Base-by-base conservation (phyloP, 2,113 vertebrate genomes). In the Pangasianodon gigas region DNA sequence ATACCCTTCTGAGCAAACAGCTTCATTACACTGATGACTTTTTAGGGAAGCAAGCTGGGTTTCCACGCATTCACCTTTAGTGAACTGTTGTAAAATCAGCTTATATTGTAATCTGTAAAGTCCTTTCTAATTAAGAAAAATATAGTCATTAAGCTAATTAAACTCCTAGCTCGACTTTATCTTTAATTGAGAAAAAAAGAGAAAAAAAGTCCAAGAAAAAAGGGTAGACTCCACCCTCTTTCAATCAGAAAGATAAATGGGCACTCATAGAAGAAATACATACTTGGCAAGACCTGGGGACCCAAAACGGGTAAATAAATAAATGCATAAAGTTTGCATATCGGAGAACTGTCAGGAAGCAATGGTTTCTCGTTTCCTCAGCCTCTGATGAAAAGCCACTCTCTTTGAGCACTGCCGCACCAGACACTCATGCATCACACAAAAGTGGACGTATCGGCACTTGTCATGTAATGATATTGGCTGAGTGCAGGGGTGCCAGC, bases 401-500 rank as follows among this genome's bases (percentile, higher is more conserved):
- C 93, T 95, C 93, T 91, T 92, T 88, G 89, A 93, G 86, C 89
- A 88, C 91, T 91, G 81, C 85, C 90, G 67, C 77, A 46, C 87
- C 93, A 91, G 91, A 86, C 77, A 90, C 91, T 92, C 88, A 94
- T 96, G 93, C 94, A 96, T 96, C 96, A 96, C 89, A 83, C 88
- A 79, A 89, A 74, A 94, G 90, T 90, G 90, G 94, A 95, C 94
- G 89, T 94, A 94, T 94, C 93, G 95, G 92, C 95, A 95, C 93
- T 95, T 96, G 94, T 95, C 95, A 95, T 96, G 95, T 96, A 95
- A 95, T 94, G 92, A 94, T 95, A 95, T 94, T 94, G 95, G 94
- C 91, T 87, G 88, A 93, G 93, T 91, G 93, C 93, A 86, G 90
- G 90, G 93, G 91, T 84, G 74, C 10, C 37, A 85, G 89, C 65